These are phyloP conservation scores for Rhodeus uyekii DNA, from an alignment of 2,797 vertebrate species.

Conservation along the genomic window DNA sequence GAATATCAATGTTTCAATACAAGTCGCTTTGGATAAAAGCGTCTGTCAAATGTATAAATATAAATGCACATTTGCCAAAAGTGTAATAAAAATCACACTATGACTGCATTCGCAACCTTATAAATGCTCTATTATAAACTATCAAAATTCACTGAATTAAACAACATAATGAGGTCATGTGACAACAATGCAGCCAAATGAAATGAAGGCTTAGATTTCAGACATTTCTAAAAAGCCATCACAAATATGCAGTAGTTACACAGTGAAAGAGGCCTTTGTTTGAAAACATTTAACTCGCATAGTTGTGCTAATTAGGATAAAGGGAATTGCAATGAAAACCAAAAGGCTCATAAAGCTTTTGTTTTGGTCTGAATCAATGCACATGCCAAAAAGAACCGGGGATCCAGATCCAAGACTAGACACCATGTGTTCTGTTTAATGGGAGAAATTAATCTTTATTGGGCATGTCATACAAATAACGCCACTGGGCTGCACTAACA, in stretches of 20 bases:
- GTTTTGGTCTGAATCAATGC: constrained; percentile 8
- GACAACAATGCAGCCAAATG: background rate
- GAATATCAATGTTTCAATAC: too few relatives aligned
- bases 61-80: background rate
- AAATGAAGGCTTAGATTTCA: background rate
- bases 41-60: too few relatives aligned
- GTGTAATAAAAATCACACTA: background rate
- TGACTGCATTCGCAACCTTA: background rate
- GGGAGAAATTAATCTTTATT: constrained; percentile 17
- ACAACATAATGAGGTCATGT: background rate
- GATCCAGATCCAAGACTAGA: background rate
- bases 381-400: background rate
- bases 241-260: background rate
- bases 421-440: background rate
- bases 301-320: background rate
- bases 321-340: background rate
- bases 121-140: background rate
- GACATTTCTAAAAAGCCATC: background rate
- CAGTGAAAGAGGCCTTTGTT: constrained; percentile 2
- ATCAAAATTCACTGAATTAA: background rate
- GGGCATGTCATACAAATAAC: constrained; percentile 19
- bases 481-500: constrained; percentile 1
- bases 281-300: constrained; percentile 13
- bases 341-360: constrained; percentile 16
- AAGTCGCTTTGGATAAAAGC: too few relatives aligned